A percentile compares a stretch with the other conserved stretches of the same genome.
These are phyloP conservation scores for Hylomyscus alleni DNA, from an alignment of 2,797 vertebrate genomes.

Conservation along the genomic window DNA sequence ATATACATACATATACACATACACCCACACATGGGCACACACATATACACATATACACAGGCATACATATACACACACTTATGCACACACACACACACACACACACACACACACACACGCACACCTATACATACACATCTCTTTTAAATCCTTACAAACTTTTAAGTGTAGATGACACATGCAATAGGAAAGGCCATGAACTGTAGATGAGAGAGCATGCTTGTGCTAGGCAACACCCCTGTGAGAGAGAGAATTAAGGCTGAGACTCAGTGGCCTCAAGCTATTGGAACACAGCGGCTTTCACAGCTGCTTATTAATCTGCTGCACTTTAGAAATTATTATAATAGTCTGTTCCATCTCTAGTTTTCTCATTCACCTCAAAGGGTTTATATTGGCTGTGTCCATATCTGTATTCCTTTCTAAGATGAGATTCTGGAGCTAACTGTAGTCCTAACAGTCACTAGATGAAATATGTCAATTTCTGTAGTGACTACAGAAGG, in stretches of 20 bases:
- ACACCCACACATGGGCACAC: no score
- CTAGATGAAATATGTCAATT: background rate
- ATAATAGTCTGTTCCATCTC: background rate
- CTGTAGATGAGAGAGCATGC: background rate
- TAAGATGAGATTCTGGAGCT: background rate
- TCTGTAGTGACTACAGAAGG: background rate
- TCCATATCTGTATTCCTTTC: background rate
- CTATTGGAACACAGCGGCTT: background rate
- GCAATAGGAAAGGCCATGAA: background rate
- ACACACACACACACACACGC: no score
- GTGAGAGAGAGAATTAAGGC: background rate
- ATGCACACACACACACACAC: no score
- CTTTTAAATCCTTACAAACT: background rate
- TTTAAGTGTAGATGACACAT: background rate
- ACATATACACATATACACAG: no score
- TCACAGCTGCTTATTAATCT: conserved; percentile 1
- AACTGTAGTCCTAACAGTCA: background rate
- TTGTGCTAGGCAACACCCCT: background rate
- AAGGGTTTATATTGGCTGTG: background rate
- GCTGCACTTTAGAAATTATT: background rate
- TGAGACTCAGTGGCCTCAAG: background rate
- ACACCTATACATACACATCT: background rate
- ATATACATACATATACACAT: background rate
- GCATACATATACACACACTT: no score
- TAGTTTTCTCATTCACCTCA: background rate